Base-by-base conservation (phyloP, 2,113 vertebrate genomes). In the Nerophis lumbriciformis region DNA sequence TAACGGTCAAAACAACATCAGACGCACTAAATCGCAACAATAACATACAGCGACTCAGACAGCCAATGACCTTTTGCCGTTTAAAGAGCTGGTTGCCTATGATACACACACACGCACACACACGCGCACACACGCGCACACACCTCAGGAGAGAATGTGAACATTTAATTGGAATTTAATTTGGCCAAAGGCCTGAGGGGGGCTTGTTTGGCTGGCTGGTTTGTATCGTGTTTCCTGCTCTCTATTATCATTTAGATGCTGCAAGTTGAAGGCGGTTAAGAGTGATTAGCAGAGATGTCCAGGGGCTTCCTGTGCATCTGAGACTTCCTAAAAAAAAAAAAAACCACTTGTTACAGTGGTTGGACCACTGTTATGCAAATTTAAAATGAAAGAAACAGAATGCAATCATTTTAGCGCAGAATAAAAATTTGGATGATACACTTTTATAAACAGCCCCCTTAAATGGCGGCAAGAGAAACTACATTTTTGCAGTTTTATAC, bases 221-320 rank as follows among this genome's bases (percentile, higher is more conserved):
- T 75, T 75, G 68, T 76, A 58, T 80, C 73, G 59, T 79, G 71
- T 67, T 83, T 71, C 71, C 66, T 75, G 73, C 77, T 83, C 81
- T 82, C 80, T 75, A 61, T 81, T 81, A 83, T 86, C 81, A 81
- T 87, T 84, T 82, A 81, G 74, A 79, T 83, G 80, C 66, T 70
- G 69, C 83, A 82, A 74, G 83, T 87, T 87, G 83, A 84, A 45
- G 83, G 82, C 83, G 36, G 54, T 56, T 56, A 79, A 82, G 86
- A 86, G 78, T 89, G 85, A 88, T 89, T 86, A 89, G 62, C 72
- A 55, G 73, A 74, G 80, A 84, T 87, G 83, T 89, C 85, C 88
- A 85, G 81, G 81, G 85, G 82, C 80, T 78, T 77, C 68, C 65
- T 60, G 62, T 82, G 83, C 79, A 81, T 89, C 66, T 63, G 71